A percentile compares a stretch with the other conserved stretches of the same genome.
phyloP scores from a whole-genome alignment of 2,113 vertebrate genomes.

The Entelurus aequoreus region DNA sequence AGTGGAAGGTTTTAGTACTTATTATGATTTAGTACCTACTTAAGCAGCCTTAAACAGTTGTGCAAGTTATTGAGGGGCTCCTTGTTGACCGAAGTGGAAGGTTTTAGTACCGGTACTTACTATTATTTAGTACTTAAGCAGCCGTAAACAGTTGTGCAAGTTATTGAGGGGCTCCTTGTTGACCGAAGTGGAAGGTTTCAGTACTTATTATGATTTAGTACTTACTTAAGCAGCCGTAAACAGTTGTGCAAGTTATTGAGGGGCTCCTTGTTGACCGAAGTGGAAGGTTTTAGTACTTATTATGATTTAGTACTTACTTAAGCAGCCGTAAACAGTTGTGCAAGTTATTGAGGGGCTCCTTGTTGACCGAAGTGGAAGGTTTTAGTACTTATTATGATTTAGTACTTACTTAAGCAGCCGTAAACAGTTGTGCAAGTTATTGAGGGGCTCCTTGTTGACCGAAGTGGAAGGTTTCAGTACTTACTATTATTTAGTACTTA shows the following conservation, averaged over 20 bases:
- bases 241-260: slow-evolving; percentile 96
- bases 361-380: slow-evolving; percentile 86
- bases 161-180: slow-evolving; percentile 96
- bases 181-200: slow-evolving; percentile 84
- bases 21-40: too few relatives aligned
- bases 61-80: slow-evolving; percentile 96
- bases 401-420: slow-evolving; percentile 92
- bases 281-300: slow-evolving; percentile 85
- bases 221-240: slow-evolving; percentile 90
- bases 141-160: slow-evolving; percentile 91
- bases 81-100: slow-evolving; percentile 86
- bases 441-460: slow-evolving; percentile 93
- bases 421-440: slow-evolving; percentile 95
- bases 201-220: too few relatives aligned
- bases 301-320: too few relatives aligned
- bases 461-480: slow-evolving; percentile 84
- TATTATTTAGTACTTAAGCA: slow-evolving; percentile 98
- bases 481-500: too few relatives aligned
- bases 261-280: slow-evolving; percentile 92
- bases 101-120: too few relatives aligned
- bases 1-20: slow-evolving; percentile 84
- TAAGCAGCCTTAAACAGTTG: slow-evolving; percentile 91
- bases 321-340: slow-evolving; percentile 94
- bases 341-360: slow-evolving; percentile 93
- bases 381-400: too few relatives aligned